Conservation (phyloP, 2,888 invertebrate genomes). For the Chelonus formosanus region DNA sequence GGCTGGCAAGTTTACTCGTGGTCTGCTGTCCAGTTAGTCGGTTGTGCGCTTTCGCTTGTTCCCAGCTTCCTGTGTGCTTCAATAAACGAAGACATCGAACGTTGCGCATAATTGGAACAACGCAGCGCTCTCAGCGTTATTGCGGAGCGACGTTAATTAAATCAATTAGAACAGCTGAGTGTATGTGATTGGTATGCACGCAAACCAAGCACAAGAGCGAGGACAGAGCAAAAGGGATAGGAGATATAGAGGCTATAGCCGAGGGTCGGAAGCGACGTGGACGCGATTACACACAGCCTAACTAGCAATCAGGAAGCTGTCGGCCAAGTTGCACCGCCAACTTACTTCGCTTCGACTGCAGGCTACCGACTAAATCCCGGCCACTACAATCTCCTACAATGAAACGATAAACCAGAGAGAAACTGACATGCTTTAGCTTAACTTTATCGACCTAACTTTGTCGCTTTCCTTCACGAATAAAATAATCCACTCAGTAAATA, state of each 20-base stretch:
- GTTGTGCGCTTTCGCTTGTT: slow-evolving; percentile 24
- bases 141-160: slow-evolving; percentile 55
- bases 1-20: slow-evolving; percentile 29
- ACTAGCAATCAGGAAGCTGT: slow-evolving; percentile 59
- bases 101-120: slow-evolving; percentile 49
- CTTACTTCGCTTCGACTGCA: slow-evolving; percentile 42
- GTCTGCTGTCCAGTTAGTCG: slow-evolving; percentile 16
- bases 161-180: slow-evolving; percentile 51
- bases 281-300: slow-evolving; percentile 54
- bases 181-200: slow-evolving; percentile 51
- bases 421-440: slow-evolving; percentile 22
- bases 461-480: slow-evolving; percentile 7
- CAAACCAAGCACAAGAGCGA: slow-evolving; percentile 34
- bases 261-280: slow-evolving; percentile 48
- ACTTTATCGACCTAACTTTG: slow-evolving; percentile 29
- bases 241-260: slow-evolving; percentile 23
- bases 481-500: slow-evolving; percentile 1
- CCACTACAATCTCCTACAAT: slow-evolving; percentile 41
- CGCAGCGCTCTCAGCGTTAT: slow-evolving; percentile 44
- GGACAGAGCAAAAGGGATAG: slow-evolving; percentile 14
- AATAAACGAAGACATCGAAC: slow-evolving; percentile 43
- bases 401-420: slow-evolving; percentile 42
- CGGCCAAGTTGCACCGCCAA: slow-evolving; percentile 54
- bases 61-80: slow-evolving; percentile 27
- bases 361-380: slow-evolving; percentile 37